Percentiles rank a stretch among this genome's conserved stretches.
phyloP scores from a whole-genome alignment of 2,113 vertebrate species.

The Prionailurus viverrinus region DNA sequence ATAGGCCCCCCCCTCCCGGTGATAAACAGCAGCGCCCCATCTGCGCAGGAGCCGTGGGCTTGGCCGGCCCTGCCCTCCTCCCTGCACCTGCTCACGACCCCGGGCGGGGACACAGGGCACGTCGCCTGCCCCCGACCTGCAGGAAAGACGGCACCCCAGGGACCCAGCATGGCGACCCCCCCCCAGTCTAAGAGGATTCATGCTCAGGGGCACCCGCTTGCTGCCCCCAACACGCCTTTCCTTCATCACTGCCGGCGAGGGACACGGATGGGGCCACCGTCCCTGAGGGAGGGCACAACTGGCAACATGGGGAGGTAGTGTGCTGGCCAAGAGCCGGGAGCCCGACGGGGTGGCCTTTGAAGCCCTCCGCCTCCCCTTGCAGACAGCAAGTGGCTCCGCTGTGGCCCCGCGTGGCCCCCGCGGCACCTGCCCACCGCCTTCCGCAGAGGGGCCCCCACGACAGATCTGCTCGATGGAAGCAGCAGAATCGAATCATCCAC shows the following conservation, averaged over 20 bases:
- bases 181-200: not conserved
- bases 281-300: not conserved
- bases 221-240: not conserved
- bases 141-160: rapidly evolving
- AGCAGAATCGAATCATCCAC: not conserved
- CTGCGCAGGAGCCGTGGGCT: not conserved
- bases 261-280: not conserved
- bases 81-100: not conserved
- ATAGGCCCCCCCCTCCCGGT: not conserved
- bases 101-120: not conserved
- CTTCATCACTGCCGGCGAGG: rapidly evolving
- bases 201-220: rapidly evolving
- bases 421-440: not conserved
- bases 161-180: rapidly evolving
- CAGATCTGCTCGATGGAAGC: not conserved
- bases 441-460: not conserved
- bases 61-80: rapidly evolving
- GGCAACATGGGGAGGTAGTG: not conserved
- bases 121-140: not conserved
- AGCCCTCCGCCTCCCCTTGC: too few species aligned
- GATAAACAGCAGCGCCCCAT: conserved; percentile 65
- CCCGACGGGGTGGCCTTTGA: too few species aligned
- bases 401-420: not conserved
- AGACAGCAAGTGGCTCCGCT: too few species aligned
- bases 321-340: not conserved